Conservation (phyloP, 2,888 invertebrate genomes). For the Leucoptera coffeella region DNA sequence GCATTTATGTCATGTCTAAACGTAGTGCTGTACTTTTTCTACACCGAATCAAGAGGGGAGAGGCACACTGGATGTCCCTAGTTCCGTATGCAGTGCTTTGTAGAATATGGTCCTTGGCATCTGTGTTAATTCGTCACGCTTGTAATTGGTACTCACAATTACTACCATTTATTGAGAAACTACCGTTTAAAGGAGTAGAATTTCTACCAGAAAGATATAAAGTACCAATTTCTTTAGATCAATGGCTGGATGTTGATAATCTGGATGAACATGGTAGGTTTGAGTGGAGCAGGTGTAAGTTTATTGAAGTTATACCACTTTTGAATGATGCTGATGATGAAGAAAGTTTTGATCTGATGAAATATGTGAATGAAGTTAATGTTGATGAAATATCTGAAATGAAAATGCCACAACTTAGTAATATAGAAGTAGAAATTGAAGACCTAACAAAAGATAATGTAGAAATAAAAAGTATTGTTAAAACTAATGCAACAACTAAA, state of each 20-base stretch:
- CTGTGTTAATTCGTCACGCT: conserved; percentile 33
- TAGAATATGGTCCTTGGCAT: conserved; percentile 47
- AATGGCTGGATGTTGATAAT: conserved; percentile 42
- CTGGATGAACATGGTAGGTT: conserved; percentile 29
- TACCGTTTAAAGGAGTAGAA: conserved; percentile 31
- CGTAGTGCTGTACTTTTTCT: conserved; percentile 43
- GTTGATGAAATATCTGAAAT: conserved; percentile 8
- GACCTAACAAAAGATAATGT: too few relatives aligned
- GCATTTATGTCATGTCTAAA: conserved; percentile 38
- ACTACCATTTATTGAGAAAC: conserved; percentile 19
- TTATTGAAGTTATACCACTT: conserved; percentile 11
- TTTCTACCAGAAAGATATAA: conserved; percentile 38
- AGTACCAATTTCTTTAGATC: conserved; percentile 34
- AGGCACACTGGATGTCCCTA: conserved; percentile 49
- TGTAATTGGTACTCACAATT: conserved; percentile 46
- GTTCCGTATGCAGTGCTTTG: conserved; percentile 49
- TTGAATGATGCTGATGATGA: conserved; percentile 16
- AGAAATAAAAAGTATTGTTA: too few relatives aligned
- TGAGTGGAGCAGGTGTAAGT: conserved; percentile 23
- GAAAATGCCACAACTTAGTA: too few relatives aligned
- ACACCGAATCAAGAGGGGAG: conserved; percentile 43
- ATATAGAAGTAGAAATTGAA: not conserved
- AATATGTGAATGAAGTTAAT: conserved; percentile 25
- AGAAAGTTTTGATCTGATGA: conserved; percentile 20
- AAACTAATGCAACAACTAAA: not conserved